A percentile compares a stretch with the other conserved stretches of the same genome.
phyloP scores from a whole-genome alignment of 2,888 invertebrate genomes.

The Aleiodes alternator region DNA sequence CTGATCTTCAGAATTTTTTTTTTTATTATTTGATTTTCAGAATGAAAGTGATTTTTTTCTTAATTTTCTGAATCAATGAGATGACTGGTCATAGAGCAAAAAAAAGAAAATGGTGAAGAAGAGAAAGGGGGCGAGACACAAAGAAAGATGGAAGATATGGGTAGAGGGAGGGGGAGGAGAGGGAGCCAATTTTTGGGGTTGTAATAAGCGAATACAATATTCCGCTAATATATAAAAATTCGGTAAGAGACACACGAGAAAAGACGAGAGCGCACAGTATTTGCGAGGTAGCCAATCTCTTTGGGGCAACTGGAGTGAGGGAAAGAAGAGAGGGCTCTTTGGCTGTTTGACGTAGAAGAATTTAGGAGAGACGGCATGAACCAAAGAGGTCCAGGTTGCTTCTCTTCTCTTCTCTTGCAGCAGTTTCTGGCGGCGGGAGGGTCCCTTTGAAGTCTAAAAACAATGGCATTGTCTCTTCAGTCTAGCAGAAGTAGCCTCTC shows the following conservation, averaged over 20 bases:
- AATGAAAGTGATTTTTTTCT: slow-evolving; percentile 16
- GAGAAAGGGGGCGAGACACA: too few relatives aligned
- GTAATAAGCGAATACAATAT: slow-evolving; percentile 42
- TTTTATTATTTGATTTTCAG: neutral
- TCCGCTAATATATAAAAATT: slow-evolving; percentile 33
- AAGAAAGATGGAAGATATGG: neutral
- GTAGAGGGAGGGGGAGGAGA: neutral
- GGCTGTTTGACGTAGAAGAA: slow-evolving; percentile 74
- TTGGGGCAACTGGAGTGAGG: slow-evolving; percentile 55
- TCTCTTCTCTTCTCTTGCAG: slow-evolving; percentile 35
- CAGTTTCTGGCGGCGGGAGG: slow-evolving; percentile 69
- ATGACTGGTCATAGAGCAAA: neutral
- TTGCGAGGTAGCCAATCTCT: slow-evolving; percentile 53
- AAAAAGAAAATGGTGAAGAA: neutral
- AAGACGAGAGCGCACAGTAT: slow-evolving; percentile 30
- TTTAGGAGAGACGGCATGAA: slow-evolving; percentile 75
- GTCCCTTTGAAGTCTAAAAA: slow-evolving; percentile 75
- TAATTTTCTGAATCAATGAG: slow-evolving; percentile 25
- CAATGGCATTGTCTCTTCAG: slow-evolving; percentile 76
- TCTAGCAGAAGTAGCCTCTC: slow-evolving; percentile 67
- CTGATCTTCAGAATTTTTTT: neutral
- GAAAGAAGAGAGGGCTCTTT: slow-evolving; percentile 43
- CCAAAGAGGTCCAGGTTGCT: slow-evolving; percentile 60
- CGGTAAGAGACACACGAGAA: slow-evolving; percentile 14
- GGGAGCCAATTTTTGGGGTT: neutral